Evolutionary conservation across 2,113 vertebrate genomes (phyloP).

Genomic region (human): DNA sequence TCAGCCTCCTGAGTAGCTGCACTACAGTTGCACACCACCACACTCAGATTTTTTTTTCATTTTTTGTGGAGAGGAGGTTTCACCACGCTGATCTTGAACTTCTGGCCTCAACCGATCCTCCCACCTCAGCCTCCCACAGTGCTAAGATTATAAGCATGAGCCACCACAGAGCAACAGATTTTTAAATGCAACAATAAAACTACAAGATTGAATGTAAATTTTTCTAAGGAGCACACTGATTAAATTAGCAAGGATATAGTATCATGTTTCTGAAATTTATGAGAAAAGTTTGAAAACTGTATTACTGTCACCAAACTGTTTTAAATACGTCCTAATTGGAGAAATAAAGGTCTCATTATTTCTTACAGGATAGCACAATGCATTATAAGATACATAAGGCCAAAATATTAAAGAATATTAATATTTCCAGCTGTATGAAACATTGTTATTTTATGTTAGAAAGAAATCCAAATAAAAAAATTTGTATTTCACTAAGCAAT

Average conservation of each 20-base stretch:
- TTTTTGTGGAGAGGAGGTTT: too few species aligned
- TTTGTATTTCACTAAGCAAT: not conserved
- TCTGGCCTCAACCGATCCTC: too few species aligned
- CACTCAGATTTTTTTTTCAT: too few species aligned
- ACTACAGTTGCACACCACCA: too few species aligned
- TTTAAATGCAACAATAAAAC: not conserved
- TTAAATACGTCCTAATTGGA: conserved; percentile 1
- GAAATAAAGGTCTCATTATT: not conserved
- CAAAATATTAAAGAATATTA: conserved; percentile 13
- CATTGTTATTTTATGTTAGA: not conserved
- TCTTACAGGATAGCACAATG: not conserved
- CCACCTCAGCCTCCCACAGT: too few species aligned
- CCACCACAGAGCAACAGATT: not conserved
- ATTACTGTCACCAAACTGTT: not conserved
- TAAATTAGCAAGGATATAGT: not conserved
- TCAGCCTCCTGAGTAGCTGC: too few species aligned
- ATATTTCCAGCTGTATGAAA: not conserved
- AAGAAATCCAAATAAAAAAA: not conserved
- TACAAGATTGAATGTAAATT: not conserved
- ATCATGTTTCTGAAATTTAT: not conserved
- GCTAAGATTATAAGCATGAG: too few species aligned
- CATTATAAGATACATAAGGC: not conserved
- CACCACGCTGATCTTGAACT: too few species aligned
- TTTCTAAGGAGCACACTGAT: not conserved
- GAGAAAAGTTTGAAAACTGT: not conserved